phyloP scores from a whole-genome alignment of 2,113 vertebrate species.

The Peucedramus taeniatus region DNA sequence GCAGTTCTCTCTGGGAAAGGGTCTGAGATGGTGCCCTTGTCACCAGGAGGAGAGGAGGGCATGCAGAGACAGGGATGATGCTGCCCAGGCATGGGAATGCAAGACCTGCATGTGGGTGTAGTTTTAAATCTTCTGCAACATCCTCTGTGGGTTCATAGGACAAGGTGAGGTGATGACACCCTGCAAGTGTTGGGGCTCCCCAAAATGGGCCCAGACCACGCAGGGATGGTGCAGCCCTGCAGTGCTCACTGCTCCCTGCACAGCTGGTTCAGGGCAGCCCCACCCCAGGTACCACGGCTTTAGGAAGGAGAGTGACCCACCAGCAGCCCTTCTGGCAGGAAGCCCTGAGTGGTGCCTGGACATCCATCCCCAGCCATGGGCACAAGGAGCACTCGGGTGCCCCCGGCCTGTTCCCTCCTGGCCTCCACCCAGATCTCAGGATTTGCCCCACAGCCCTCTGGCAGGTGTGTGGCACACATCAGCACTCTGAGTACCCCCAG shows the following conservation, averaged over 20 bases:
- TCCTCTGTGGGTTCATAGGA: not conserved
- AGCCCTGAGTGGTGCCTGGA: not conserved
- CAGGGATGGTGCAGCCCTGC: fast-evolving
- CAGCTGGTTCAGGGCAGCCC: fast-evolving
- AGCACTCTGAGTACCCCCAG: fast-evolving
- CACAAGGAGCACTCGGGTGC: fast-evolving
- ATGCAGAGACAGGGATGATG: fast-evolving
- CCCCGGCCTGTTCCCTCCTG: fast-evolving
- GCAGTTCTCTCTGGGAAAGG: not conserved
- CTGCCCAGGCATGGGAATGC: not conserved
- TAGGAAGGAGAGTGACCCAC: not conserved
- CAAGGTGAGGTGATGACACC: not conserved
- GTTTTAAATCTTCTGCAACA: not conserved
- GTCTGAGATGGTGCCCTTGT: fast-evolving
- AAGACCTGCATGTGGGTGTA: not conserved
- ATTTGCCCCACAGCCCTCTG: not conserved
- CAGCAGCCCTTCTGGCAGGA: not conserved
- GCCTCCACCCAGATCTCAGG: not conserved
- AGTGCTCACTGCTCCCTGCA: not conserved
- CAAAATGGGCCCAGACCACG: fast-evolving
- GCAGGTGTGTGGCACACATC: fast-evolving
- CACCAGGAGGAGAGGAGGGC: not conserved
- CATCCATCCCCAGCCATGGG: fast-evolving
- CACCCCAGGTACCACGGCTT: fast-evolving
- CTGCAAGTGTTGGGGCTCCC: not conserved